Evolutionary conservation across 2,113 vertebrate genomes (phyloP).

Genomic region (Apteryx mantelli): DNA sequence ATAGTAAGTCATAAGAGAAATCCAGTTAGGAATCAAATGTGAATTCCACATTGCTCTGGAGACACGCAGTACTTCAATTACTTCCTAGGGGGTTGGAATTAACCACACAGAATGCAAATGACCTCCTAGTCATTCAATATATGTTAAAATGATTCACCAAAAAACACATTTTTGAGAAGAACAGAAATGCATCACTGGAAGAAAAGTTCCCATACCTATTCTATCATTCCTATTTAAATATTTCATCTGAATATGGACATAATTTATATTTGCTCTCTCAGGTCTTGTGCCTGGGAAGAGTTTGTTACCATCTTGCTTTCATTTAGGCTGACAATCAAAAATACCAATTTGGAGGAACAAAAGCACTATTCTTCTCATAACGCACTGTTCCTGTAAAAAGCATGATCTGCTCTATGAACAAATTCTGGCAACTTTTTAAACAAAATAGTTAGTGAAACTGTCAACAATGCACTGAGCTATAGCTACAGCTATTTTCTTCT

Average conservation of each 20-base stretch:
- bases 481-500: neutral
- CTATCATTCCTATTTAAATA: neutral
- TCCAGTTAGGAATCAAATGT: neutral
- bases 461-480: neutral
- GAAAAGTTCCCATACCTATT: neutral
- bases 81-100: neutral
- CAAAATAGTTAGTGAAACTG: neutral
- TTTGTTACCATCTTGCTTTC: conserved; percentile 28
- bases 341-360: conserved; percentile 10
- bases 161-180: neutral
- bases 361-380: neutral
- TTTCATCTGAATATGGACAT: neutral
- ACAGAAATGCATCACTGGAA: neutral
- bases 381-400: neutral
- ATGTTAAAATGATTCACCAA: neutral
- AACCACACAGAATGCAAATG: neutral
- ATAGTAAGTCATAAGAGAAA: neutral
- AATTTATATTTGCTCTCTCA: neutral
- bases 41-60: neutral
- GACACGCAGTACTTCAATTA: neutral
- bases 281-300: neutral
- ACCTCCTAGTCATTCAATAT: neutral
- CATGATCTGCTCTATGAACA: neutral
- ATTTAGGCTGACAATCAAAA: conserved; percentile 28
- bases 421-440: neutral